Conservation (phyloP, 2,797 vertebrate genomes). For the Thamnophis elegans region DNA sequence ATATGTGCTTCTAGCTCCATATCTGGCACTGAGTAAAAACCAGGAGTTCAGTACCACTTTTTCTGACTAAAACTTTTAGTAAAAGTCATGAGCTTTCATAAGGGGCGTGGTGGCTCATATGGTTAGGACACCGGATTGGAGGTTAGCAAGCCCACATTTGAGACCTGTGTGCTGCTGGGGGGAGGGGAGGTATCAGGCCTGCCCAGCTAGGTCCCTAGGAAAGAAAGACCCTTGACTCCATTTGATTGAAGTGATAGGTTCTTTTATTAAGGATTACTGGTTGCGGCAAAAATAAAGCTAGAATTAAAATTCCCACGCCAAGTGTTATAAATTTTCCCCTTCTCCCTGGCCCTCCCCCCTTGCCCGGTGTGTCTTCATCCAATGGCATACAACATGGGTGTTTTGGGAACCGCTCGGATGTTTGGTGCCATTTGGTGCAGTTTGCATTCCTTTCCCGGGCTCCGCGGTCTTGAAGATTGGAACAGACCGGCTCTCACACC, state of each 20-base stretch:
- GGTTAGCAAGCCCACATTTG: background rate
- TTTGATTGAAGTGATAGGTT: background rate
- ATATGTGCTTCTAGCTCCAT: background rate
- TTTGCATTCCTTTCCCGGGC: background rate
- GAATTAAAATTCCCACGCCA: background rate
- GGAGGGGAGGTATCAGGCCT: background rate
- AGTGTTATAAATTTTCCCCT: background rate
- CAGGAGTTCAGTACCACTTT: background rate
- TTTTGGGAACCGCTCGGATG: too few species aligned
- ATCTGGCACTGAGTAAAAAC: background rate
- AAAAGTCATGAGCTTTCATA: background rate
- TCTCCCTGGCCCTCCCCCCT: background rate
- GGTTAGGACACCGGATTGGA: background rate
- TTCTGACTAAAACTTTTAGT: background rate
- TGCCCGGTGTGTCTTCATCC: background rate
- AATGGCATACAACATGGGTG: background rate
- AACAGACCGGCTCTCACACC: background rate
- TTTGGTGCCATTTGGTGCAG: background rate
- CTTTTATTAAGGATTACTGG: background rate
- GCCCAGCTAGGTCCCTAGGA: background rate
- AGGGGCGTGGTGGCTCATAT: background rate
- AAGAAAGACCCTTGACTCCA: background rate
- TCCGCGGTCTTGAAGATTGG: background rate
- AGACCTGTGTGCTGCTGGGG: background rate
- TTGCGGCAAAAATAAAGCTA: background rate